These are phyloP conservation scores for Euplagia quadripunctaria DNA, from an alignment of 2,888 invertebrate genomes.

Conservation along the genomic window DNA sequence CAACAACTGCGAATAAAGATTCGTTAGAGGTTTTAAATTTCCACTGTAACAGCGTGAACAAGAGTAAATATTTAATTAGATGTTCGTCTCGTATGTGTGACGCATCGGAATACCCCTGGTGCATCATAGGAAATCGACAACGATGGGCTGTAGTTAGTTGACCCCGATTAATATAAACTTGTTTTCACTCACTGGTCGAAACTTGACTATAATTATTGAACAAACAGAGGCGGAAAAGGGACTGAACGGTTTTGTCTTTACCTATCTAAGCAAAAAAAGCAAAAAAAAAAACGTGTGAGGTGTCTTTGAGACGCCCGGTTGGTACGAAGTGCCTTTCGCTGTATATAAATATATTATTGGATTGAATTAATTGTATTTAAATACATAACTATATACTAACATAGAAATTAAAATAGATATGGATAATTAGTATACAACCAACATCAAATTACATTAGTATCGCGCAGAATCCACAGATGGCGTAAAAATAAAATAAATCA, in stretches of 20 bases:
- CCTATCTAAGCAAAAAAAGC: neutral
- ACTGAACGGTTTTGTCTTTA: neutral
- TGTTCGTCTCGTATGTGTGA: constrained; percentile 4
- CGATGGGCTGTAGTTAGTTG: neutral
- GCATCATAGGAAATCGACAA: neutral
- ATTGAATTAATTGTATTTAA: too few relatives aligned
- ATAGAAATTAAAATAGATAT: too few relatives aligned
- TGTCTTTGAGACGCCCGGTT: too few relatives aligned
- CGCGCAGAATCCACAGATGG: too few relatives aligned
- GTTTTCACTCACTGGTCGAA: neutral
- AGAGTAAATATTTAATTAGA: constrained; percentile 6
- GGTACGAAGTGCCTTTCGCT: too few relatives aligned
- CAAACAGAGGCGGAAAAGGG: neutral
- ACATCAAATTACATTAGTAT: too few relatives aligned
- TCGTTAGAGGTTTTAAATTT: neutral
- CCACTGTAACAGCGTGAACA: neutral
- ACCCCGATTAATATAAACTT: neutral
- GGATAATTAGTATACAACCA: too few relatives aligned
- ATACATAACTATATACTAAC: too few relatives aligned
- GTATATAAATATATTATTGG: too few relatives aligned
- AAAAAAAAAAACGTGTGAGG: neutral
- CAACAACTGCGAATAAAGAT: neutral
- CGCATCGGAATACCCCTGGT: constrained; percentile 9
- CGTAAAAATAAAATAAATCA: too few relatives aligned
- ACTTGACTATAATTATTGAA: neutral